Percentiles rank a stretch among this genome's conserved stretches.
Conservation (phyloP, 2,888 invertebrate species). For the Microdon myrmicae region DNA sequence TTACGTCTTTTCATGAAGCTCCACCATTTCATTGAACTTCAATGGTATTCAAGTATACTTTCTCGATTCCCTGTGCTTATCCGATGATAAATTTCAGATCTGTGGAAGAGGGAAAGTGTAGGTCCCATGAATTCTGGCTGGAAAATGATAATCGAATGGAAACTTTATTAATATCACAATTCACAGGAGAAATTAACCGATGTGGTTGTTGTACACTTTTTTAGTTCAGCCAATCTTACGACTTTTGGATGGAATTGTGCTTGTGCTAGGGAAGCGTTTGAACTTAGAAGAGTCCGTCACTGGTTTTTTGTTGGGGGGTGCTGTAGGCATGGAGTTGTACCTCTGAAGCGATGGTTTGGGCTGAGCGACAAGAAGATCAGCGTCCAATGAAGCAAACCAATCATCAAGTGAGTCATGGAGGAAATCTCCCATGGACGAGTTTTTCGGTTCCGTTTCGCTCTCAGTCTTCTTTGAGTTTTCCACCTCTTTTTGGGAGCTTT, state of each 20-base stretch:
- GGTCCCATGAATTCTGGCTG: too few species aligned
- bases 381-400: constrained; percentile 61
- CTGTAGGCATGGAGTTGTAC: constrained; percentile 62
- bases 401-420: constrained; percentile 61
- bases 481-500: constrained; percentile 7
- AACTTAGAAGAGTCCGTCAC: constrained; percentile 54
- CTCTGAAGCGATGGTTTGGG: constrained; percentile 59
- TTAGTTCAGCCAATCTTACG: constrained; percentile 35
- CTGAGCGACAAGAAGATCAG: constrained; percentile 57
- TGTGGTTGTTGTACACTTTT: not conserved
- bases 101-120: too few species aligned
- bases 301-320: constrained; percentile 44
- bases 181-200: too few species aligned
- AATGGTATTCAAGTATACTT: too few species aligned
- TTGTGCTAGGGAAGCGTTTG: constrained; percentile 61
- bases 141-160: too few species aligned
- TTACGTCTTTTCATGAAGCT: too few species aligned
- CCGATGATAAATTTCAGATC: too few species aligned
- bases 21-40: too few species aligned
- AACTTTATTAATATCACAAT: too few species aligned
- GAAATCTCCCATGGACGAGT: constrained; percentile 15
- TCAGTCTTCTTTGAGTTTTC: constrained; percentile 23
- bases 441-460: constrained; percentile 14
- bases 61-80: too few species aligned
- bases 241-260: constrained; percentile 21